Evolutionary conservation across 1,140 invertebrate species (phyloP), one percentile per base, ranked within the genome.

Genomic region (Drosophila miranda): DNA sequence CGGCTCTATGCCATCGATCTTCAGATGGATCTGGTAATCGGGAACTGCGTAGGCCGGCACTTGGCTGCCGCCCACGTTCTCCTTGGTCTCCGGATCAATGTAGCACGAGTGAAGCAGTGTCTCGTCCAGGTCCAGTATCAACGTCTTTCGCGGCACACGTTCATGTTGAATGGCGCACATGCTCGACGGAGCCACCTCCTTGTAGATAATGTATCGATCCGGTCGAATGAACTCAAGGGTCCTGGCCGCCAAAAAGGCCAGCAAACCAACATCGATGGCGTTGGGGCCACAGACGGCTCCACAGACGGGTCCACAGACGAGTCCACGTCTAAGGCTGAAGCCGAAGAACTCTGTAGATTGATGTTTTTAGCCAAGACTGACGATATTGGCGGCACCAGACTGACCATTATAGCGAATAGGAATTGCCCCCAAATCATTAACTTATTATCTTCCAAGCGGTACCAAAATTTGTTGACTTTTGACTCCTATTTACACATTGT

Each of bases 61-160:
- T 3, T 38, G 26, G 3, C 6, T 28, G 26, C 77, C 80, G 19
- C 77, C 77, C 6, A 81, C 14, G 0, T 28, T 4, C 2, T 73
- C 63, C 2, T 64, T 44, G 0, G 75, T 58, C 0, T 81, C 77
- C 7, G 81, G 73, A 51, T 84, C 77, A 0, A n/a, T 23, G 50
- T 88, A 88, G 19, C 82, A 83, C 0, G 82, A 84, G 43, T 87
- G 84, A 9, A 87, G 61, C 19, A 87, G 72, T 0, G 83, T 87
- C 57, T 87, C 83, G 21, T 87, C 83, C 38, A 87, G 26, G 60
- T 87, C 83, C 0, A 86, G 51, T 1, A 86, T 44, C 2, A 86
- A 23, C 0, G 62, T 78, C 46, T 86, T 86, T 1, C 82, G 62
- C 0, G 21, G 7, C 6, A 75, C 53, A 0, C 0, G 7, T 2